Conservation (phyloP, 2,797 vertebrate species). For the Tiaroga cobitis region DNA sequence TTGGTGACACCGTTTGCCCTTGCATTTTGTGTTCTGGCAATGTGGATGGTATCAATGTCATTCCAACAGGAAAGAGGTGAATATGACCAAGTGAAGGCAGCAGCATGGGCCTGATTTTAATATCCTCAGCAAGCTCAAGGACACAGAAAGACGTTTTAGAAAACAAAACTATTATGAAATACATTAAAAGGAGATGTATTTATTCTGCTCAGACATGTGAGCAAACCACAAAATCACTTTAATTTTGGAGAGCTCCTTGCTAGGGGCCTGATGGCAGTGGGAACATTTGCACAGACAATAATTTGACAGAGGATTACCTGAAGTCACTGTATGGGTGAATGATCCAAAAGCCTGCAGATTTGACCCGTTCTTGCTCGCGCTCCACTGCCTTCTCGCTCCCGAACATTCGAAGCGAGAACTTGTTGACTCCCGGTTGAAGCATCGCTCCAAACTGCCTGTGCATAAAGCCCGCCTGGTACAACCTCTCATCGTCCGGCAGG, state of each 20-base stretch:
- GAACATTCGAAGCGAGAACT: conserved; percentile 99
- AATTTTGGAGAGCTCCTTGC: not conserved
- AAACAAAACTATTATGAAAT: not conserved
- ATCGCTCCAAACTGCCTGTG: conserved; percentile 96
- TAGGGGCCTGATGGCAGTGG: not conserved
- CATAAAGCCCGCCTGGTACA: conserved; percentile 94
- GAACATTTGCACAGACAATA: not conserved
- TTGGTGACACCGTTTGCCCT: conserved; percentile 18
- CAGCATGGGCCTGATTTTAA: conserved; percentile 20
- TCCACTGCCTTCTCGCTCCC: conserved; percentile 99
- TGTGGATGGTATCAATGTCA: conserved; percentile 38
- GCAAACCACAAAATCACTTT: conserved; percentile 9
- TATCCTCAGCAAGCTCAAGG: conserved; percentile 39
- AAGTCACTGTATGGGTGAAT: conserved; percentile 99
- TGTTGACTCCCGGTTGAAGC: conserved; percentile 98
- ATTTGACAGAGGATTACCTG: conserved; percentile 82
- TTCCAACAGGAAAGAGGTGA: conserved; percentile 23
- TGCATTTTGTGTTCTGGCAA: conserved; percentile 26
- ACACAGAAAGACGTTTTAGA: conserved; percentile 32
- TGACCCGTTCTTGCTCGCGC: conserved; percentile 94
- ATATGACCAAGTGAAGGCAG: conserved; percentile 11
- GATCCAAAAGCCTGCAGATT: conserved; percentile 98
- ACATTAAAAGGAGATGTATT: not conserved
- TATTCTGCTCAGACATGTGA: not conserved
- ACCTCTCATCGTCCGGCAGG: conserved; percentile 86